These are phyloP conservation scores for Leptinotarsa undecemlineata DNA, from an alignment of 1,140 invertebrate species.

Conservation along the genomic window DNA sequence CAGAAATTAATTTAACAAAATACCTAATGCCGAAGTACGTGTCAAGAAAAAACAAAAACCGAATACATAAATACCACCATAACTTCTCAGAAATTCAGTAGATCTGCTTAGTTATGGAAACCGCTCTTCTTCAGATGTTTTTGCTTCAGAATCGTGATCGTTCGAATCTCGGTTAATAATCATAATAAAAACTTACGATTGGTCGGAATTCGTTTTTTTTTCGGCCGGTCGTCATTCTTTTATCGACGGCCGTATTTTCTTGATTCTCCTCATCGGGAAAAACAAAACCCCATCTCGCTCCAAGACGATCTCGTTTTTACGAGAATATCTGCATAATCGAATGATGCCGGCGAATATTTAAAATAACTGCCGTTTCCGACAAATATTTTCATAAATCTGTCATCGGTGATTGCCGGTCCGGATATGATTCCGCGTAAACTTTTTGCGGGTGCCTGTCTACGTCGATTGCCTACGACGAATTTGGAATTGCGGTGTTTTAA, in stretches of 20 bases:
- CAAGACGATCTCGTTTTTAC: constrained; percentile 46
- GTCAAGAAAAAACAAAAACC: too few relatives aligned
- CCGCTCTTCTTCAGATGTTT: background rate
- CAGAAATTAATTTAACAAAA: too few relatives aligned
- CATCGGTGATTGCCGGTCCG: constrained; percentile 53
- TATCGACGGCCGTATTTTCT: constrained; percentile 29
- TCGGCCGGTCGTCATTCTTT: constrained; percentile 5
- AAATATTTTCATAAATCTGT: constrained; percentile 58
- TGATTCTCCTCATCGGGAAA: constrained; percentile 28
- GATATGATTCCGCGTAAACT: constrained; percentile 48
- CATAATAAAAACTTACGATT: constrained; percentile 12
- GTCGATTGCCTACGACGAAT: constrained; percentile 13
- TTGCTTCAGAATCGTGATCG: background rate
- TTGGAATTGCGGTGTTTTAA: constrained; percentile 15
- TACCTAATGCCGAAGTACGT: too few relatives aligned
- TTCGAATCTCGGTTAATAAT: background rate
- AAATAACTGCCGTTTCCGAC: constrained; percentile 55
- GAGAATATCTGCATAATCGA: constrained; percentile 54
- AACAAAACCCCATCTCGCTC: constrained; percentile 31
- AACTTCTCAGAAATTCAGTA: too few relatives aligned
- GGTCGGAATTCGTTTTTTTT: background rate
- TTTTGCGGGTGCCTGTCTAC: constrained; percentile 16
- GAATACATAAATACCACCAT: too few relatives aligned
- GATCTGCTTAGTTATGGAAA: background rate
- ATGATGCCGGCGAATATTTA: constrained; percentile 55